Evolutionary conservation across 2,113 vertebrate species (phyloP).

Genomic region (Lycaon pictus): DNA sequence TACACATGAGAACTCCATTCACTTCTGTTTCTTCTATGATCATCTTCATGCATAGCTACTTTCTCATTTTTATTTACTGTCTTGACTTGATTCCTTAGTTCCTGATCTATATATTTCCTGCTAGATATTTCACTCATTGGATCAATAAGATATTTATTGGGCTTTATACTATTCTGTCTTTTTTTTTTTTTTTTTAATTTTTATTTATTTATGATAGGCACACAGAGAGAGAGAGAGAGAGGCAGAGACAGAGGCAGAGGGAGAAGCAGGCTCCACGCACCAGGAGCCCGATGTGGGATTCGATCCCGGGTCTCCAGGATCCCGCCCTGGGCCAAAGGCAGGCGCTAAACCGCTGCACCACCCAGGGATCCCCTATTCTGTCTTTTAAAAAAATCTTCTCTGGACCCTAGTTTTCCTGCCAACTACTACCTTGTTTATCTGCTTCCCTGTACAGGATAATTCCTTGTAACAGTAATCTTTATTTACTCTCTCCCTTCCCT

Average conservation of each 20-base stretch:
- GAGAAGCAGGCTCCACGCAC: no score
- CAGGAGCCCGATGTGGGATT: no score
- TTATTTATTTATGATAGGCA: no score
- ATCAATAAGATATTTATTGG: background rate
- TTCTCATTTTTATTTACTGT: slow-evolving; percentile 34
- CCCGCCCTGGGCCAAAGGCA: no score
- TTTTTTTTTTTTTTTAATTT: no score
- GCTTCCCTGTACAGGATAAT: background rate
- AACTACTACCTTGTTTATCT: background rate
- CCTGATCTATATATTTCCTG: background rate
- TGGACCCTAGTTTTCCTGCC: background rate
- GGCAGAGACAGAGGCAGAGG: no score
- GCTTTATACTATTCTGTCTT: background rate
- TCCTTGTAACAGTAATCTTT: background rate
- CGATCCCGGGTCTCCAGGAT: no score
- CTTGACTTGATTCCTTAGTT: background rate
- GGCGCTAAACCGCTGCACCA: no score
- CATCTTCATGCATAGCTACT: background rate
- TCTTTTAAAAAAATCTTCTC: background rate
- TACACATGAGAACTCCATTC: background rate
- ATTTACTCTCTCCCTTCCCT: background rate
- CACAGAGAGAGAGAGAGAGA: no score
- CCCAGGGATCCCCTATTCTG: no score
- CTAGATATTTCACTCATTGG: background rate
- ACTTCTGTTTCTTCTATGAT: background rate